Conservation (phyloP, 2,888 invertebrate species). For the Blastobasis adustella region DNA sequence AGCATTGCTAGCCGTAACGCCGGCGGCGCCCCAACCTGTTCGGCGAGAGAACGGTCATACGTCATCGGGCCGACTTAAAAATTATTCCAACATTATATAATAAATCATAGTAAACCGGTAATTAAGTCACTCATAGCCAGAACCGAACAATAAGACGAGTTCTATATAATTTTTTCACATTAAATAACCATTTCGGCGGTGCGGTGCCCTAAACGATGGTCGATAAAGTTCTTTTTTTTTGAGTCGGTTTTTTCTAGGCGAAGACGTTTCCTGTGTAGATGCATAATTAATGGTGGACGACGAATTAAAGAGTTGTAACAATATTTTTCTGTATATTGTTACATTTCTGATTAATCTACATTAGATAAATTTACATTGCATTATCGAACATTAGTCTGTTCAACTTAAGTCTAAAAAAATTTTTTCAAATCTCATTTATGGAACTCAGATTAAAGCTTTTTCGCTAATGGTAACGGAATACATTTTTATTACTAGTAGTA, state of each 20-base stretch:
- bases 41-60: slow-evolving; percentile 55
- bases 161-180: slow-evolving; percentile 68
- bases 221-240: slow-evolving; percentile 42
- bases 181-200: slow-evolving; percentile 62
- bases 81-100: slow-evolving; percentile 68
- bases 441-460: too few species aligned
- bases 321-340: too few species aligned
- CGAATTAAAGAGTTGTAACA: slow-evolving; percentile 21
- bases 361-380: too few species aligned
- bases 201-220: slow-evolving; percentile 49
- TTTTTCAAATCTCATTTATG: too few species aligned
- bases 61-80: slow-evolving; percentile 63
- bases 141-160: slow-evolving; percentile 62
- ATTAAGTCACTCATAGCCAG: slow-evolving; percentile 72
- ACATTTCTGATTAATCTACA: too few species aligned
- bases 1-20: slow-evolving; percentile 41
- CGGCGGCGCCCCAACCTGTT: slow-evolving; percentile 63
- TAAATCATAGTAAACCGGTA: slow-evolving; percentile 73
- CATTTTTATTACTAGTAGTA: too few species aligned
- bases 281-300: slow-evolving; percentile 24
- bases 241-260: slow-evolving; percentile 7
- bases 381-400: too few species aligned
- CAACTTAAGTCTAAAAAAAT: too few species aligned
- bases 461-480: too few species aligned
- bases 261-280: slow-evolving; percentile 25